These are phyloP conservation scores for Anthopleura sola DNA, from an alignment of 64 coral and sea anemone species.

Conservation along the genomic window DNA sequence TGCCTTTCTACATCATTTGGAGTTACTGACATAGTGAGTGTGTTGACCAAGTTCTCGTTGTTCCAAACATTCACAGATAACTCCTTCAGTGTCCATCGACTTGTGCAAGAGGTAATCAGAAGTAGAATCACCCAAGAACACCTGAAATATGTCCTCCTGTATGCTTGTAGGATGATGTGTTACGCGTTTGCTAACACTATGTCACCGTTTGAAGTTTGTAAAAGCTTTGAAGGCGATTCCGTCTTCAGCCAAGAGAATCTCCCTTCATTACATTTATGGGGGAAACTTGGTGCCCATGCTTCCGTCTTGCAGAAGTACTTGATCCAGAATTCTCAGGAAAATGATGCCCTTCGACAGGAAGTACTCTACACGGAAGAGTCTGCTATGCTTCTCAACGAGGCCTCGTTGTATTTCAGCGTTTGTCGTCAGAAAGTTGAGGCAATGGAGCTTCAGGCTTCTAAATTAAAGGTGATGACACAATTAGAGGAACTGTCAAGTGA, in stretches of 20 bases:
- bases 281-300: conserved; percentile 22
- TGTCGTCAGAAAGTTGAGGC: conserved; percentile 70
- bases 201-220: neutral
- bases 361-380: conserved; percentile 67
- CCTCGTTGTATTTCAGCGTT: conserved; percentile 52
- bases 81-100: conserved; percentile 17
- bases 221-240: no score
- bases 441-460: conserved; percentile 37
- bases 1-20: conserved; percentile 13
- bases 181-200: conserved; percentile 18
- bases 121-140: conserved; percentile 4
- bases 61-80: conserved; percentile 51
- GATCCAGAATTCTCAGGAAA: neutral
- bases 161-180: conserved; percentile 41
- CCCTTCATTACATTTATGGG: neutral
- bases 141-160: conserved; percentile 10
- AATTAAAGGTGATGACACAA: conserved; percentile 48
- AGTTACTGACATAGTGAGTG: conserved; percentile 26
- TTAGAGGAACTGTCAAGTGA: conserved; percentile 14
- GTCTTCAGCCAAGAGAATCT: no score
- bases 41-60: conserved; percentile 81
- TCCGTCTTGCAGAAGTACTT: conserved; percentile 16
- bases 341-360: neutral
- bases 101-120: conserved; percentile 71
- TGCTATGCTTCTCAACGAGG: conserved; percentile 51